Evolutionary conservation across 2,113 vertebrate species (phyloP), one percentile per base, ranked within the genome.

Genomic region (Pelmatolapia mariae): DNA sequence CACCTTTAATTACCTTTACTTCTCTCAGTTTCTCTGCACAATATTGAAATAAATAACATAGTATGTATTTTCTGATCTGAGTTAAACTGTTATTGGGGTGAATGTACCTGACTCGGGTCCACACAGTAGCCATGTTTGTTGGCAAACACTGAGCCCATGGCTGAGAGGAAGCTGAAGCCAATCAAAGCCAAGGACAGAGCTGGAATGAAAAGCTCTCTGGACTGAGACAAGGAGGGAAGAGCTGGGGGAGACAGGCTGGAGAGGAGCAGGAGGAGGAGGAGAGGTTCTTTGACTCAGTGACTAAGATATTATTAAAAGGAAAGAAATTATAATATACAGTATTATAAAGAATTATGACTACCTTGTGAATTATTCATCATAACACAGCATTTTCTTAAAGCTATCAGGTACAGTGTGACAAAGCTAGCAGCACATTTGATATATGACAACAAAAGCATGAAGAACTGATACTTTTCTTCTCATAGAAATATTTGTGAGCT

Each of bases 111-210:
- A 66, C 71, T 84, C 43, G 81, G 52, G 76, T 94, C 84, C 31
- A 93, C 76, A 1, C 9, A 19, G 68, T 92, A 89, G 43, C 79
- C 76, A 5, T 91, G 91, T 87, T 83, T 92, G 54, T 83, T 52
- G 71, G 94, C 89, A 5, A 93, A 93, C 68, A 91, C 19, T 6
- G 90, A 80, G 36, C 91, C 88, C 31, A 94, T 38, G 1, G 87
- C 81, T 43, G 89, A 85, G 15, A 86, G 89, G 89, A 94, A 93
- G 45, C 91, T 93, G 90, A 93, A 94, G 36, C 91, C 76, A 4
- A 94, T 90, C 80, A 93, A 76, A 91, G 92, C 92, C 7, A 80
- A n/a, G 3, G 87, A 92, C 36, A 94, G 82, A 50, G 85, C 88
- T 4, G 92, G 91, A n/a, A 93, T 9, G 29, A 94, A 89, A 11